phyloP scores from a whole-genome alignment of 2,888 invertebrate species.

The Drosophila glabriapex region DNA sequence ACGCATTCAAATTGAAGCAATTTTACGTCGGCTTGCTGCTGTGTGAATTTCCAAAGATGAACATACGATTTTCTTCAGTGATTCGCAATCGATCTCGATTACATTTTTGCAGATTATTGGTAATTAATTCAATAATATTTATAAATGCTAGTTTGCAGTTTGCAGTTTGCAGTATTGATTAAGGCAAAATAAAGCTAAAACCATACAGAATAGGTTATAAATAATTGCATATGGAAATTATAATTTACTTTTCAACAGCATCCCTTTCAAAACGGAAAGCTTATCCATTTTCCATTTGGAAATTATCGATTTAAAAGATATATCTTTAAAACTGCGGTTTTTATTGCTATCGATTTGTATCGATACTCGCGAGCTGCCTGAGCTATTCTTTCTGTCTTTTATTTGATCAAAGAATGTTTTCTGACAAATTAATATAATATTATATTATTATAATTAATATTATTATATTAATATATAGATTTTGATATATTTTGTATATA shows the following conservation, averaged over 20 bases:
- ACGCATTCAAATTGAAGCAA: slow-evolving; percentile 21
- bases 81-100: not conserved
- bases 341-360: not conserved
- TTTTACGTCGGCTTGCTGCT: not conserved
- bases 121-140: not conserved
- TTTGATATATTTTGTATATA: no score
- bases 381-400: not conserved
- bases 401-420: not conserved
- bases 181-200: no score
- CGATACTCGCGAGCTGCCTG: not conserved
- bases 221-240: no score
- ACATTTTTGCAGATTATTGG: not conserved
- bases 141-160: not conserved
- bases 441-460: no score
- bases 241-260: no score
- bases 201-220: no score
- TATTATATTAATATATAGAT: no score
- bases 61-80: not conserved
- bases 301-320: not conserved
- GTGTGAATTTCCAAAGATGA: not conserved
- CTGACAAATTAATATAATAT: no score
- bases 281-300: no score
- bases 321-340: not conserved
- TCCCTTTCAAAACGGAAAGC: no score
- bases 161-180: not conserved